phyloP scores from a whole-genome alignment of 2,888 invertebrate species.

The Drosophila nigricruria region DNA sequence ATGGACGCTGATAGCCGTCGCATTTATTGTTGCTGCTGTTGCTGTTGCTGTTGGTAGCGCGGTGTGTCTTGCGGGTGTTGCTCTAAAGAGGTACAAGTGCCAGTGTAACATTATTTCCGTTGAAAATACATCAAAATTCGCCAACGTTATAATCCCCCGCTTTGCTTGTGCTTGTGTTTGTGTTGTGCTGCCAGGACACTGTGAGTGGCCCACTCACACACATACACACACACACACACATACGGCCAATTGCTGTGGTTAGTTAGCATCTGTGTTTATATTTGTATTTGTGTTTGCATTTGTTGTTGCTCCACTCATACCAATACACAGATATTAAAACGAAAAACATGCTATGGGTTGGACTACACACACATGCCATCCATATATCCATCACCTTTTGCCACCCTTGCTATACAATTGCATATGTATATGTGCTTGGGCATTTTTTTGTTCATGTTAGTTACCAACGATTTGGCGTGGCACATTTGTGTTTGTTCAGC shows the following conservation, averaged over 20 bases:
- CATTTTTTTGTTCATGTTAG: constrained; percentile 33
- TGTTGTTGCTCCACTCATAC: constrained; percentile 58
- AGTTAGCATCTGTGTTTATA: constrained; percentile 81
- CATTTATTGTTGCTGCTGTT: constrained; percentile 21
- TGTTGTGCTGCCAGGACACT: constrained; percentile 21
- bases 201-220: constrained; percentile 24
- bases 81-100: constrained; percentile 59
- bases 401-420: constrained; percentile 7
- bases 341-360: background rate
- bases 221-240: constrained; percentile 16
- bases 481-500: constrained; percentile 82
- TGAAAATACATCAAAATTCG: constrained; percentile 75
- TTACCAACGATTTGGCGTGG: constrained; percentile 66
- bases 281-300: constrained; percentile 78
- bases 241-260: constrained; percentile 64
- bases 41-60: constrained; percentile 7
- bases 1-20: constrained; percentile 25
- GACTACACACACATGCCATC: constrained; percentile 5
- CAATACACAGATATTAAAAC: constrained; percentile 22
- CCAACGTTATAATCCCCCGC: constrained; percentile 62
- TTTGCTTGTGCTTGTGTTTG: constrained; percentile 56
- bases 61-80: constrained; percentile 19
- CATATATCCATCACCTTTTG: constrained; percentile 62
- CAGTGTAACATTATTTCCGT: constrained; percentile 76
- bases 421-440: background rate